phyloP scores from a whole-genome alignment of 2,888 invertebrate genomes.

The Sesia bembeciformis region DNA sequence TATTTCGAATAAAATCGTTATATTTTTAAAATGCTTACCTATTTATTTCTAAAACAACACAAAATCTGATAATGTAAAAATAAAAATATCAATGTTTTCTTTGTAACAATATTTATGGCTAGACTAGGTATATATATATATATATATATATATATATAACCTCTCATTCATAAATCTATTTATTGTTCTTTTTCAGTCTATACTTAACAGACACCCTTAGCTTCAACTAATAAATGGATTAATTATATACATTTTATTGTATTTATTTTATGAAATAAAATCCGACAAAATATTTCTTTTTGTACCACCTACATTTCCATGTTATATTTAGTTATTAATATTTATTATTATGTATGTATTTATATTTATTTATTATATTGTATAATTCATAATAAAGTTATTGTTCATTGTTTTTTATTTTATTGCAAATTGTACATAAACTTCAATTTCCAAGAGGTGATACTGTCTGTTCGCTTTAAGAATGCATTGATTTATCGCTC shows the following conservation, averaged over 20 bases:
- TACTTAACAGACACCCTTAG: background rate
- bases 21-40: too few species aligned
- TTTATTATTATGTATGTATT: slow-evolving; percentile 6
- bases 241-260: slow-evolving; percentile 8
- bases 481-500: too few species aligned
- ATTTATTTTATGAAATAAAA: background rate
- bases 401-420: slow-evolving; percentile 1
- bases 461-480: too few species aligned
- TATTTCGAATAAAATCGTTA: too few species aligned
- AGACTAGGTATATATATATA: too few species aligned
- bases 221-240: background rate
- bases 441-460: slow-evolving; percentile 3
- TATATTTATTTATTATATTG: slow-evolving; percentile 9
- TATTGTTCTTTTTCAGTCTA: slow-evolving; percentile 1
- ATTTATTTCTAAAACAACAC: too few species aligned
- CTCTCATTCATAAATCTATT: background rate
- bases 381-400: slow-evolving; percentile 11
- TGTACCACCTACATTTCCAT: background rate
- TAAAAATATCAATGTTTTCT: too few species aligned
- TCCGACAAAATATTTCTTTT: too few species aligned
- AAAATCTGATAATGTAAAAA: too few species aligned
- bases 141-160: too few species aligned
- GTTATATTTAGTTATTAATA: slow-evolving; percentile 5
- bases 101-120: too few species aligned
- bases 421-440: too few species aligned